These are phyloP conservation scores for Drosophila setosimentum DNA, from an alignment of 2,888 invertebrate genomes.

Conservation along the genomic window DNA sequence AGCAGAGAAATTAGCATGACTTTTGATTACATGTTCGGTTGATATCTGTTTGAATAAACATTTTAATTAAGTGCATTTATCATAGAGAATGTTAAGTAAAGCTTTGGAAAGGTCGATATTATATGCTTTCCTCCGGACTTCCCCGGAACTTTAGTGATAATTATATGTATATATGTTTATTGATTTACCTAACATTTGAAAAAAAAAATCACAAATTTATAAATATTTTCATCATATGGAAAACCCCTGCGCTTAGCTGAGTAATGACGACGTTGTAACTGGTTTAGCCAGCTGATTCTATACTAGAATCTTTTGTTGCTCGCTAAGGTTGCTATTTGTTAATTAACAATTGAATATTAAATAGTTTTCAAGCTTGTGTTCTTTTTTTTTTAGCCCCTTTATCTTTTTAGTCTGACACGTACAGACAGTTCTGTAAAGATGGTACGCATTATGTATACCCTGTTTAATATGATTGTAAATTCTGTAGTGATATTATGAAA, in stretches of 20 bases:
- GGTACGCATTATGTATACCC: background rate
- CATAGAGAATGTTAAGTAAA: constrained; percentile 22
- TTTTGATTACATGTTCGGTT: constrained; percentile 29
- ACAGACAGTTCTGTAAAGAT: background rate
- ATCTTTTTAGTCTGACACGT: background rate
- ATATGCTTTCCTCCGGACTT: constrained; percentile 45
- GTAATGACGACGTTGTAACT: constrained; percentile 64
- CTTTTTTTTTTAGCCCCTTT: background rate
- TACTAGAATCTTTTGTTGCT: constrained; percentile 18
- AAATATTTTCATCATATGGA: constrained; percentile 26
- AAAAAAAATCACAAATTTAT: constrained; percentile 44
- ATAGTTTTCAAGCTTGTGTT: constrained; percentile 21
- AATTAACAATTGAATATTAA: constrained; percentile 51
- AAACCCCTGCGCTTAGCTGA: constrained; percentile 58
- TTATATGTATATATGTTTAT: constrained; percentile 13
- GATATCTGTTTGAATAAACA: constrained; percentile 32
- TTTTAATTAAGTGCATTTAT: constrained; percentile 37
- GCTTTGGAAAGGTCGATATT: constrained; percentile 18
- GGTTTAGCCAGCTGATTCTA: constrained; percentile 34
- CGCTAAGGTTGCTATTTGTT: constrained; percentile 21
- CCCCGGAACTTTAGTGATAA: constrained; percentile 46
- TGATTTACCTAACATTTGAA: constrained; percentile 11
- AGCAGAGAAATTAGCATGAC: constrained; percentile 46
- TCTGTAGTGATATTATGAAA: background rate
- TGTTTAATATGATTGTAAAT: background rate